These are phyloP conservation scores for Holothuria glaberrima DNA, from an alignment of 35 echinoderm and acorn worm species.

Conservation along the genomic window DNA sequence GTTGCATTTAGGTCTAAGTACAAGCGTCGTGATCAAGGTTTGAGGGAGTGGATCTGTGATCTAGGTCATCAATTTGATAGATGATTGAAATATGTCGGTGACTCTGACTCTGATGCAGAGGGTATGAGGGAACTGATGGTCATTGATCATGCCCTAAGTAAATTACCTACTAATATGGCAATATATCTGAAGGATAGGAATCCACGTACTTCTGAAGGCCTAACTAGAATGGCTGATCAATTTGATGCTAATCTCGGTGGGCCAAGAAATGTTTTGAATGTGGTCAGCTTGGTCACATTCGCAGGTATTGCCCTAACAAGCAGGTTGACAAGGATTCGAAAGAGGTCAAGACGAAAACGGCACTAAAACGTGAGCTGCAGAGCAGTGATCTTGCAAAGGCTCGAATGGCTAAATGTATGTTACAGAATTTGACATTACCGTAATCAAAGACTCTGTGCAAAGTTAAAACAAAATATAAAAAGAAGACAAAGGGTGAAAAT, in stretches of 20 bases:
- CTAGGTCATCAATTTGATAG: conserved; percentile 1
- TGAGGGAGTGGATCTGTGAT: no score
- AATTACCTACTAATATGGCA: not conserved
- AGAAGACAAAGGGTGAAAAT: no score
- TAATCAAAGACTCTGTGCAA: no score
- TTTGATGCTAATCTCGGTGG: conserved; percentile 3
- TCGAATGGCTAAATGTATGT: conserved; percentile 25
- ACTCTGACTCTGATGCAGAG: not conserved
- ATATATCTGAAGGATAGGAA: conserved; percentile 26
- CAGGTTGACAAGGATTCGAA: no score
- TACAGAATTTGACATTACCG: no score
- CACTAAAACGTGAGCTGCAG: not conserved
- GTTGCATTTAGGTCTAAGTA: no score
- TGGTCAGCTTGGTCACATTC: no score
- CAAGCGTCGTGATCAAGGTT: no score
- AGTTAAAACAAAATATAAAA: no score
- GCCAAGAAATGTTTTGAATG: no score
- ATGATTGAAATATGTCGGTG: not conserved
- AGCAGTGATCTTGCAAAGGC: no score
- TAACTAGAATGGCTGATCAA: not conserved
- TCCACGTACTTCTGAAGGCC: not conserved
- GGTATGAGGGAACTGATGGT: conserved; percentile 44
- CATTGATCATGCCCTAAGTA: conserved; percentile 37
- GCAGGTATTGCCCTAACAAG: no score
- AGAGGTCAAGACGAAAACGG: not conserved